Conservation (phyloP, 2,797 vertebrate genomes). For the Paguma larvata region DNA sequence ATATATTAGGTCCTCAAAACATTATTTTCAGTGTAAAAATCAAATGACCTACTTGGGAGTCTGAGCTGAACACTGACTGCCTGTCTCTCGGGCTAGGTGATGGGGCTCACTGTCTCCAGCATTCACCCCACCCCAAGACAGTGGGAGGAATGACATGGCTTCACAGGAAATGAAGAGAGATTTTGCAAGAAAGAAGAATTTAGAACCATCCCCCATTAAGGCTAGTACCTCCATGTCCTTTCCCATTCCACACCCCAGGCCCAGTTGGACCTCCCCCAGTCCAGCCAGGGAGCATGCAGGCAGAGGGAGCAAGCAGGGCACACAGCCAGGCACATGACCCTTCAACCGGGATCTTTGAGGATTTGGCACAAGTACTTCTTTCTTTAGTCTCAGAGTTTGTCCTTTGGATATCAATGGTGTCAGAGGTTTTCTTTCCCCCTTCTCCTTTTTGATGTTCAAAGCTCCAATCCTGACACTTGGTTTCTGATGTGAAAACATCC, state of each 20-base stretch:
- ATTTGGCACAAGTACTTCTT: neutral
- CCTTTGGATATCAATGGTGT: neutral
- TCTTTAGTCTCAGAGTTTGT: neutral
- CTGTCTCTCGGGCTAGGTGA: too few species aligned
- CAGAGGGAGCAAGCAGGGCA: too few species aligned
- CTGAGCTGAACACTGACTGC: neutral
- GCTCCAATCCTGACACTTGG: neutral
- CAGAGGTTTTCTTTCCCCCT: neutral
- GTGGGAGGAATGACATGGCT: neutral
- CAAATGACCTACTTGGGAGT: neutral
- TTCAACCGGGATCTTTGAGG: neutral
- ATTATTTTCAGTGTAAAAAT: neutral
- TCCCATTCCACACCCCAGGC: neutral
- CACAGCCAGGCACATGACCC: neutral
- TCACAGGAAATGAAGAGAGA: neutral
- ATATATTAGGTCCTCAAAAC: neutral
- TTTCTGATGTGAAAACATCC: neutral
- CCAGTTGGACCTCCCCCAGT: too few species aligned
- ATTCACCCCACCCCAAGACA: neutral
- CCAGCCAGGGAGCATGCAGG: neutral
- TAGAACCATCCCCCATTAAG: neutral
- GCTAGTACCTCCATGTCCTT: neutral
- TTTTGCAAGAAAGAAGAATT: neutral
- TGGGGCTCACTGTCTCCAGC: neutral
- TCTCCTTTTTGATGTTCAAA: conserved; percentile 43